These are phyloP conservation scores for Scrobipalpa atriplicella DNA, from an alignment of 2,888 invertebrate species.

Conservation along the genomic window DNA sequence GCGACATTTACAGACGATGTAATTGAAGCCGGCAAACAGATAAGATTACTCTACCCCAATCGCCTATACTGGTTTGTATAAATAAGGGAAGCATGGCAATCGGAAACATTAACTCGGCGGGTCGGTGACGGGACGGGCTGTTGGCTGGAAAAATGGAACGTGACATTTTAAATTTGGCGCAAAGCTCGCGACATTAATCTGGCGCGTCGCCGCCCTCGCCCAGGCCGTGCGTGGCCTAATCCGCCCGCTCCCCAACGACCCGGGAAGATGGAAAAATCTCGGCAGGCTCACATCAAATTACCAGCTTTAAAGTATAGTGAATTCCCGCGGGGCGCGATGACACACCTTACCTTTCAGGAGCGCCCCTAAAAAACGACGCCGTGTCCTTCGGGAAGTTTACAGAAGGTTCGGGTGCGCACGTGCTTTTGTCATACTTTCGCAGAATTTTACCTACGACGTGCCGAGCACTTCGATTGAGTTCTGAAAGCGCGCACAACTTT, in stretches of 20 bases:
- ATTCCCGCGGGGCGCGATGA: conserved; percentile 72
- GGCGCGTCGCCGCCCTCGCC: conserved; percentile 75
- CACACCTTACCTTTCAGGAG: conserved; percentile 79
- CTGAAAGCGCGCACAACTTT: conserved; percentile 63
- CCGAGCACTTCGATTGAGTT: conserved; percentile 74
- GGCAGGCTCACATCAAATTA: conserved; percentile 81
- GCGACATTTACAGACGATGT: conserved; percentile 30
- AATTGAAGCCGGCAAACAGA: conserved; percentile 11
- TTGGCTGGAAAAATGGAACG: conserved; percentile 77
- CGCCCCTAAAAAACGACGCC: conserved; percentile 73
- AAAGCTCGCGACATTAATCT: conserved; percentile 79
- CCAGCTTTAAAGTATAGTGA: conserved; percentile 78
- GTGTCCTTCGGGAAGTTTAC: conserved; percentile 77
- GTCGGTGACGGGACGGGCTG: conserved; percentile 61
- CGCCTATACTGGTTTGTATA: conserved; percentile 27
- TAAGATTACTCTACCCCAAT: conserved; percentile 20
- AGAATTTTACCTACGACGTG: conserved; percentile 78
- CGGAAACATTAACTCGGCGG: conserved; percentile 61
- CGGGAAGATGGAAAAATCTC: conserved; percentile 79
- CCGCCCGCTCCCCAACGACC: conserved; percentile 73
- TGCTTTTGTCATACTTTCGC: conserved; percentile 79
- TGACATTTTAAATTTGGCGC: conserved; percentile 80
- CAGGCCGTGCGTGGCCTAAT: conserved; percentile 75
- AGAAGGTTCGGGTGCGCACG: conserved; percentile 72
- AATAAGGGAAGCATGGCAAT: conserved; percentile 55